Conservation (phyloP, 2,113 vertebrate species). For the Protobothrops flavoviridis region DNA sequence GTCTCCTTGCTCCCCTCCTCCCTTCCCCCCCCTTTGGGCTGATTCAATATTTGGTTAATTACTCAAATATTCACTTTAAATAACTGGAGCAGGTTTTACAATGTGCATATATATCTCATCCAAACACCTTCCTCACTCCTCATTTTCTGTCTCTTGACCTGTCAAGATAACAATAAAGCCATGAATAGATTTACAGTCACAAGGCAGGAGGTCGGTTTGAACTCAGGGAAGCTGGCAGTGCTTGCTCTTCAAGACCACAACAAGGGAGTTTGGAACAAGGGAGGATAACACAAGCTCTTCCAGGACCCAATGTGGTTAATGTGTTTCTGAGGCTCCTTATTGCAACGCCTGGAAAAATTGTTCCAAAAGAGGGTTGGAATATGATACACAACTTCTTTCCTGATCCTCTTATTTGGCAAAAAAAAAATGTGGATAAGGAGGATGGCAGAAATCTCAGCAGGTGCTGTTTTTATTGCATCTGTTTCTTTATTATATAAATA, state of each 20-base stretch:
- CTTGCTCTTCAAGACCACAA: background rate
- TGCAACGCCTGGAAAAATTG: background rate
- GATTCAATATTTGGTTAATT: slow-evolving; percentile 16
- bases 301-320: background rate
- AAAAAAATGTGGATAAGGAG: background rate
- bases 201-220: background rate
- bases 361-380: background rate
- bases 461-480: background rate
- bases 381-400: background rate
- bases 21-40: background rate
- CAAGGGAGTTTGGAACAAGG: background rate
- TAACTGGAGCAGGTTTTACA: background rate
- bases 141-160: slow-evolving; percentile 26
- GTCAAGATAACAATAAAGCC: slow-evolving; percentile 21
- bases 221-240: background rate
- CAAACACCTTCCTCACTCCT: slow-evolving; percentile 1
- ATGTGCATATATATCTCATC: background rate
- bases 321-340: background rate
- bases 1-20: background rate
- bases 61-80: slow-evolving; percentile 4
- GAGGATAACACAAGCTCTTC: too few relatives aligned
- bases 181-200: slow-evolving; percentile 8
- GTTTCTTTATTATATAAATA: background rate
- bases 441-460: background rate
- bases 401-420: background rate